These are phyloP conservation scores for Maniola jurtina DNA, from an alignment of 1,140 invertebrate genomes.

Conservation along the genomic window DNA sequence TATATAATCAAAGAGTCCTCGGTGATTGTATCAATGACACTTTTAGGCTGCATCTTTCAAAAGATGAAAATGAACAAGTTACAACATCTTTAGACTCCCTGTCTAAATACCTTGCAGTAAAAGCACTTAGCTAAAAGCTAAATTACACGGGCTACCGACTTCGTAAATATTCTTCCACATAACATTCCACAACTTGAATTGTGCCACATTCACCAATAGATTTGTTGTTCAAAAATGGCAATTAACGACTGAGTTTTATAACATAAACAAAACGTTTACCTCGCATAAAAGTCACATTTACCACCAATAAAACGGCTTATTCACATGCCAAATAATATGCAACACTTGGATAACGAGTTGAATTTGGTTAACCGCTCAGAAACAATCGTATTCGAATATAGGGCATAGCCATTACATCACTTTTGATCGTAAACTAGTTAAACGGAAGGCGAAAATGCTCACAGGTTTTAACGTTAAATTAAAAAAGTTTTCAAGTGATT, in stretches of 20 bases:
- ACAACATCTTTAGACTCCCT: neutral
- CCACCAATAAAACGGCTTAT: neutral
- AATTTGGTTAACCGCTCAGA: slow-evolving; percentile 26
- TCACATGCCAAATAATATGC: slow-evolving; percentile 17
- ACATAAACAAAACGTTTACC: neutral
- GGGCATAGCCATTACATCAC: slow-evolving; percentile 58
- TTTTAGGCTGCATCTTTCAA: neutral
- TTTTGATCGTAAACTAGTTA: slow-evolving; percentile 20
- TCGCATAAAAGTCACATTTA: slow-evolving; percentile 6
- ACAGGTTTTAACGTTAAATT: slow-evolving; percentile 6
- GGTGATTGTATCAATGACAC: no score
- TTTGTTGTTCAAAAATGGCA: neutral
- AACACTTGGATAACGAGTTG: slow-evolving; percentile 20
- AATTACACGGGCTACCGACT: neutral
- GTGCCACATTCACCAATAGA: neutral
- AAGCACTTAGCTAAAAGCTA: neutral
- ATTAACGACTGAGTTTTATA: neutral
- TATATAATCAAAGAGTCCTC: no score
- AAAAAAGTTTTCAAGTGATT: slow-evolving; percentile 13
- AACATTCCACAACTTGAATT: neutral
- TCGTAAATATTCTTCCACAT: neutral
- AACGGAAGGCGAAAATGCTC: slow-evolving; percentile 4
- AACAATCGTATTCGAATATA: slow-evolving; percentile 61
- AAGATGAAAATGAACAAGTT: neutral
- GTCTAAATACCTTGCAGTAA: neutral